Evolutionary conservation across 2,888 invertebrate genomes (phyloP), one percentile per base, ranked within the genome.

Genomic region (Eristalis intricaria): DNA sequence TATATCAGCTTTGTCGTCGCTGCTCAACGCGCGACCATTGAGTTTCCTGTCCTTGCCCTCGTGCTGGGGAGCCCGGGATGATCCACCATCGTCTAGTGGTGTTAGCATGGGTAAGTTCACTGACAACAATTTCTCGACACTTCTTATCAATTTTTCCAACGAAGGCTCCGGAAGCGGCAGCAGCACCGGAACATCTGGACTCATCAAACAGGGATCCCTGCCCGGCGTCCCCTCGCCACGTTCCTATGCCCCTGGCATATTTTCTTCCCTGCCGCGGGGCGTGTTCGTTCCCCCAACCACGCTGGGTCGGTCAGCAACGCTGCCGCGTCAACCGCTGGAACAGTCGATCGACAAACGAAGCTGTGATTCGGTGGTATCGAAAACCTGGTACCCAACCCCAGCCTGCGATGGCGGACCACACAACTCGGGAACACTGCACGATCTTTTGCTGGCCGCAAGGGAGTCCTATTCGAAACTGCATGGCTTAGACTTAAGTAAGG

Each of bases 401-500:
- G 93, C 94, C 13, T 94, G 94, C 89, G 94, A 94, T 85, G 94
- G 94, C 40, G 90, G 90, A 15, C 91, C 90, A 13, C 91, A 91
- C 70, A 91, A 90, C 89, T 91, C 91, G 29, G 91, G 91, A 56
- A 91, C 91, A 15, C 87, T 91, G 8, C 91, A 92, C 82, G 91
- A 91, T 70, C 89, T 91, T 11, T 84, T 91, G 11, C 91, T 92
- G 40, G 93, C 92, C 40, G 92, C 91, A 89, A 93, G 94, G 64
- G 93, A 94, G 76, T 93, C 94, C 7, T 93, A 92, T 85, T 94
- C 94, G 89, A 94, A 94, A 89, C 91, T 94, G 81, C 92, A 94
- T 89, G 94, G 94, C 83, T 91, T 94, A 85, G 94, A 94, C 91
- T 93, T 94, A 87, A 94, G 94, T 89, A 94, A 94, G 90, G 94